Evolutionary conservation across 2,888 invertebrate species (phyloP).

Genomic region (Tanaodytes sp.): DNA sequence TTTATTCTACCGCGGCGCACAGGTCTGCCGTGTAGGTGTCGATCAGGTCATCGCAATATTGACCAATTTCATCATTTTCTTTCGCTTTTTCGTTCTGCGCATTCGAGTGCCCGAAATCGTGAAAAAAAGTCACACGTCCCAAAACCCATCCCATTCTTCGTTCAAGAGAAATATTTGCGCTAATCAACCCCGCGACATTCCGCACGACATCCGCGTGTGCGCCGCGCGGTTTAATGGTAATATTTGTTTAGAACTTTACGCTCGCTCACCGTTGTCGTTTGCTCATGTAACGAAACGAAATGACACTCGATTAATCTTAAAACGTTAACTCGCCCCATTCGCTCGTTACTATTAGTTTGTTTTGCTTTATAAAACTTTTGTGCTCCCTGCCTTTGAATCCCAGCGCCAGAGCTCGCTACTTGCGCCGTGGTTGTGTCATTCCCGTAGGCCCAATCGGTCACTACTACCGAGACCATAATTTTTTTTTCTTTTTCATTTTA

Average conservation of each 20-base stretch:
- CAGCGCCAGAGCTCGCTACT: conserved; percentile 66
- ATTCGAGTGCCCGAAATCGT: too few relatives aligned
- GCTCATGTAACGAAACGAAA: conserved; percentile 46
- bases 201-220: conserved; percentile 25
- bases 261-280: conserved; percentile 53
- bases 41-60: conserved; percentile 10
- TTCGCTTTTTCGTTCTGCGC: too few relatives aligned
- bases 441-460: too few relatives aligned
- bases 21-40: conserved; percentile 15
- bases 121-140: too few relatives aligned
- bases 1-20: conserved; percentile 45
- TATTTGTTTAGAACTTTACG: conserved; percentile 54
- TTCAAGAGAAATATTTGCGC: too few relatives aligned
- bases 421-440: conserved; percentile 67
- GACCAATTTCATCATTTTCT: not conserved
- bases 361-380: conserved; percentile 43
- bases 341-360: conserved; percentile 48
- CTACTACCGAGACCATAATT: too few relatives aligned
- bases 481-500: conserved; percentile 22
- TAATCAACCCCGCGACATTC: too few relatives aligned
- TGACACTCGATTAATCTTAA: conserved; percentile 46
- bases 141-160: too few relatives aligned
- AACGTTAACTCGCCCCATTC: conserved; percentile 52
- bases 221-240: conserved; percentile 44
- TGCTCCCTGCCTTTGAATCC: conserved; percentile 59